Percentiles rank a stretch among this genome's conserved stretches.
phyloP scores from a whole-genome alignment of 1,140 invertebrate species.

The Chelonus insularis region DNA sequence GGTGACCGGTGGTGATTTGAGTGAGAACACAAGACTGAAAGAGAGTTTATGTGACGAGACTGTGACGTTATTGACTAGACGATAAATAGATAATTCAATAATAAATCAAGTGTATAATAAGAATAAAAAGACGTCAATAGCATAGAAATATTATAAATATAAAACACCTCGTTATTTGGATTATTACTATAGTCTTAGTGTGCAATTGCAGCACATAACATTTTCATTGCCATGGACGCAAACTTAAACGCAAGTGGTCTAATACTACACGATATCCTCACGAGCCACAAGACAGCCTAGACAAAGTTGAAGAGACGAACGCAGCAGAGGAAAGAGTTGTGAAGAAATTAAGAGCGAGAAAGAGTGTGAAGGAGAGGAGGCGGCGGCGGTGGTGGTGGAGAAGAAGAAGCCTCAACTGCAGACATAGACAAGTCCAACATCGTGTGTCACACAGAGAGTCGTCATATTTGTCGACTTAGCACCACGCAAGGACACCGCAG shows the following conservation, averaged over 20 bases:
- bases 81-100: background rate
- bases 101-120: background rate
- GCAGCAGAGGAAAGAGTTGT: background rate
- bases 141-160: background rate
- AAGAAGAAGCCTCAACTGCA: background rate
- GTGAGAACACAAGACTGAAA: slow-evolving; percentile 2
- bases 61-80: background rate
- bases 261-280: slow-evolving; percentile 22
- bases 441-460: no score
- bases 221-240: slow-evolving; percentile 43
- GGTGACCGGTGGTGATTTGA: background rate
- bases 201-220: slow-evolving; percentile 11
- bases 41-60: background rate
- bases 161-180: slow-evolving; percentile 6
- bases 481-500: slow-evolving; percentile 32
- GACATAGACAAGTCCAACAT: slow-evolving; percentile 1
- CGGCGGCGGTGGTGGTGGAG: background rate
- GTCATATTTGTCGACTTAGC: slow-evolving; percentile 26
- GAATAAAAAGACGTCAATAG: background rate
- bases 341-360: background rate
- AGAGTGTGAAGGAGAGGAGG: background rate
- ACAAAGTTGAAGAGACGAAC: background rate
- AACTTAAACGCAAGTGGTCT: slow-evolving; percentile 31
- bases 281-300: slow-evolving; percentile 26
- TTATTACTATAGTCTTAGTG: slow-evolving; percentile 1